Evolutionary conservation across 2,888 invertebrate genomes (phyloP).

Genomic region (Ichneumon xanthorius): DNA sequence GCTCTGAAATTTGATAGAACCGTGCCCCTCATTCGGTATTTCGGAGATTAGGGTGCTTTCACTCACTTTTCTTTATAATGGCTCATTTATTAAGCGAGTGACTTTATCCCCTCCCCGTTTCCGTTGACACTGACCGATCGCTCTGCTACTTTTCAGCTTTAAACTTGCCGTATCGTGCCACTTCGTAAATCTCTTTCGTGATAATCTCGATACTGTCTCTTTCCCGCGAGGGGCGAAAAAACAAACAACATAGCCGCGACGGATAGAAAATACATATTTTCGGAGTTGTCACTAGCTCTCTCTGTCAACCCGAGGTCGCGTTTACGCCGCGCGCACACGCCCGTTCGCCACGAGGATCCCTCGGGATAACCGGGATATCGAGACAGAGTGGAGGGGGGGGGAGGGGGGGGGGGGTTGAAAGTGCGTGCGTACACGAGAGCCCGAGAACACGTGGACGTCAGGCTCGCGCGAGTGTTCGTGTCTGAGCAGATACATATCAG

Average conservation of each 20-base stretch:
- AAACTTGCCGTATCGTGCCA: not conserved
- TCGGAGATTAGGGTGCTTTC: not conserved
- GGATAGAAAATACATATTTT: conserved; percentile 52
- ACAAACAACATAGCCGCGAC: not conserved
- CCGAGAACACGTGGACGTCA: conserved; percentile 31
- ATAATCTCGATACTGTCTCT: not conserved
- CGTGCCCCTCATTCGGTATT: not conserved
- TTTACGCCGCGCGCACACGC: conserved; percentile 71
- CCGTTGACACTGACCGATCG: conserved; percentile 19
- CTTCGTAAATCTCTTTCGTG: not conserved
- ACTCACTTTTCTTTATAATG: conserved; percentile 12
- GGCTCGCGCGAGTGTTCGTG: conserved; percentile 49
- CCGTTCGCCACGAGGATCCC: conserved; percentile 69
- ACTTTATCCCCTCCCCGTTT: not conserved
- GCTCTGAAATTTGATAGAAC: not conserved
- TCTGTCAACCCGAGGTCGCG: conserved; percentile 64
- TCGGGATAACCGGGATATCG: conserved; percentile 71
- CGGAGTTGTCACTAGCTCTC: conserved; percentile 50
- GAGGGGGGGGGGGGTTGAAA: conserved; percentile 37
- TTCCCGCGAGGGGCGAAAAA: not conserved
- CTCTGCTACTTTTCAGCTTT: not conserved
- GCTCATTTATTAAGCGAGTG: conserved; percentile 9
- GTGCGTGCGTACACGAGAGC: conserved; percentile 52
- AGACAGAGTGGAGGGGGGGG: conserved; percentile 49
- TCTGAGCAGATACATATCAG: conserved; percentile 56